Conservation (phyloP, 2,797 vertebrate genomes). For the Sebastes aleutianus region DNA sequence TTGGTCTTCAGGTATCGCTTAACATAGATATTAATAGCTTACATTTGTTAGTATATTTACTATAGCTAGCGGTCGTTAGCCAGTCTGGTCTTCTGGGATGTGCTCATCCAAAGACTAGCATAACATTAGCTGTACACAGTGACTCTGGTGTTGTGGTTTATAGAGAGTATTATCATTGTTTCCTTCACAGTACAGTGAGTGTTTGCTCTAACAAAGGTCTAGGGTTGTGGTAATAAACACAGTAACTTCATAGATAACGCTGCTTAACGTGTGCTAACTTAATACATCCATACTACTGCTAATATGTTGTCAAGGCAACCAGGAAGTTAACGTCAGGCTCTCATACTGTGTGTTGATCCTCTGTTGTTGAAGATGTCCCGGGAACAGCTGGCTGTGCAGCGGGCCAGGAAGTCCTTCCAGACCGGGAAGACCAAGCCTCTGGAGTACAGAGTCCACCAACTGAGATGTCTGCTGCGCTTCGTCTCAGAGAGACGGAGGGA, state of each 20-base stretch:
- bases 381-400: constrained; percentile 74
- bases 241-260: background rate
- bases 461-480: constrained; percentile 82
- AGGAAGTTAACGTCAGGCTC: too few relatives aligned
- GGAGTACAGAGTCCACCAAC: constrained; percentile 85
- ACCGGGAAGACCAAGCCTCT: constrained; percentile 81
- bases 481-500: constrained; percentile 80
- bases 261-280: background rate
- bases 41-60: fast-evolving
- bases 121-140: too few relatives aligned
- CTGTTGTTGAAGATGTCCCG: constrained; percentile 63
- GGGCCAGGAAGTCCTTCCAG: constrained; percentile 81
- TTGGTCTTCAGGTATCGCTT: background rate
- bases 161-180: background rate
- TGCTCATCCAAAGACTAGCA: background rate
- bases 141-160: background rate
- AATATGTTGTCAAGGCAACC: background rate
- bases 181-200: background rate
- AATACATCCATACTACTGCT: too few relatives aligned
- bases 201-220: background rate
- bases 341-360: background rate
- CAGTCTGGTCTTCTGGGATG: background rate
- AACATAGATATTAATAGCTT: background rate
- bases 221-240: background rate
- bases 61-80: background rate